A percentile compares a stretch with the other conserved stretches of the same genome.
Conservation (phyloP, 2,113 vertebrate genomes). For the Diphyllodes magnificus region DNA sequence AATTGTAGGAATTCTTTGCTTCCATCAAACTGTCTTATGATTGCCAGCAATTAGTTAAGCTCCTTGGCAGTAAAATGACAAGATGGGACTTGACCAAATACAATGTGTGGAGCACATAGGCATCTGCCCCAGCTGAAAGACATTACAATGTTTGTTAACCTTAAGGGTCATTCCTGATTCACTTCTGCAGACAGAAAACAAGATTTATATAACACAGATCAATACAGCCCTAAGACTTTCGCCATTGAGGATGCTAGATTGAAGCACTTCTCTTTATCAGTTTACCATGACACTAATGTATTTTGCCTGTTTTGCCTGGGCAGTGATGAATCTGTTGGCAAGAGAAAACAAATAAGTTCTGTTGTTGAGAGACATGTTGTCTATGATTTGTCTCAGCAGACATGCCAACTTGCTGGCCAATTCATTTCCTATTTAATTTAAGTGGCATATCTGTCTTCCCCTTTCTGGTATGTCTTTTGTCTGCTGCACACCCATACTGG, state of each 20-base stretch:
- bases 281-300: conserved; percentile 97
- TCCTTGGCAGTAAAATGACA: conserved; percentile 87
- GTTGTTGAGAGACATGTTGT: conserved; percentile 87
- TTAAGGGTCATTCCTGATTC: conserved; percentile 93
- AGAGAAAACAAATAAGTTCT: conserved; percentile 86
- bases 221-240: conserved; percentile 92
- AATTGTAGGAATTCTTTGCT: conserved; percentile 79
- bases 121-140: conserved; percentile 87
- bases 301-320: conserved; percentile 95
- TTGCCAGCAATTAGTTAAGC: conserved; percentile 96
- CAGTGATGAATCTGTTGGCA: conserved; percentile 96
- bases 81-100: conserved; percentile 87
- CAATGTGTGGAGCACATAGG: conserved; percentile 87
- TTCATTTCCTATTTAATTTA: conserved; percentile 86
- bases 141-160: conserved; percentile 99
- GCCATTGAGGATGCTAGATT: conserved; percentile 84
- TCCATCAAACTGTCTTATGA: conserved; percentile 85
- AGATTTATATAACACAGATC: conserved; percentile 98
- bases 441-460: conserved; percentile 90
- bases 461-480: conserved; percentile 88
- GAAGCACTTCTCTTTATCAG: conserved; percentile 93
- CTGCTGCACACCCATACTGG: conserved; percentile 73
- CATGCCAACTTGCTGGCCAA: conserved; percentile 88
- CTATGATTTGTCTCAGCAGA: conserved; percentile 95
- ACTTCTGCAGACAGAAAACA: conserved; percentile 95